A percentile compares a stretch with the other conserved stretches of the same genome.
phyloP scores from a whole-genome alignment of 2,113 vertebrate species.

The Pholis gunnellus region DNA sequence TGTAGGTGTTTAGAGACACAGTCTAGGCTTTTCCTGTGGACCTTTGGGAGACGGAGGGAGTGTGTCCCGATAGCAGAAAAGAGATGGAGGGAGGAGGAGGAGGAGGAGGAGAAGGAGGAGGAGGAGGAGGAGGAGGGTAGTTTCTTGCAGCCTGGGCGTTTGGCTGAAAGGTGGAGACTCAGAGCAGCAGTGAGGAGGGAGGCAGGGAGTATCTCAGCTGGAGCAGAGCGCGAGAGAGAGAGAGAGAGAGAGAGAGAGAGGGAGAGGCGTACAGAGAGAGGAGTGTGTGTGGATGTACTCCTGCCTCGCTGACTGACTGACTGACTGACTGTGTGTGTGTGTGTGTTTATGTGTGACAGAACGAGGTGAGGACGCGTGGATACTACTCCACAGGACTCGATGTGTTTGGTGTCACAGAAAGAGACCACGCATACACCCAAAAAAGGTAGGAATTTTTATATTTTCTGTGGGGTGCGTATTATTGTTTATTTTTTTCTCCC shows the following conservation, averaged over 20 bases:
- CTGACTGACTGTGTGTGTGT: constrained; percentile 44
- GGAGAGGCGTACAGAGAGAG: constrained; percentile 57
- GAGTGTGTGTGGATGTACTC: constrained; percentile 66
- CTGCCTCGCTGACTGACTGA: constrained; percentile 49
- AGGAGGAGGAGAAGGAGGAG: not conserved
- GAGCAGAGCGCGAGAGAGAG: constrained; percentile 59
- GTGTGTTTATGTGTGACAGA: constrained; percentile 54
- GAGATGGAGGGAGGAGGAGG: constrained; percentile 23
- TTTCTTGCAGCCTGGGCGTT: constrained; percentile 70
- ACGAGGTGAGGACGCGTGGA: constrained; percentile 58
- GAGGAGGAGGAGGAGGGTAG: constrained; percentile 28
- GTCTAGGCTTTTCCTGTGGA: constrained; percentile 69
- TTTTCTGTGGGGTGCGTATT: not conserved
- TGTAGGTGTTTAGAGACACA: constrained; percentile 60
- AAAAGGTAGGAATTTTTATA: constrained; percentile 38
- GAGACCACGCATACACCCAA: constrained; percentile 26
- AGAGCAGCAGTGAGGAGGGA: constrained; percentile 67
- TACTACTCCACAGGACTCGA: constrained; percentile 65
- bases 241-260: constrained; percentile 52
- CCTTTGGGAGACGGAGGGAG: constrained; percentile 51
- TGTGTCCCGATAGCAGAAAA: constrained; percentile 51
- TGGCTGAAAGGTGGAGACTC: constrained; percentile 81
- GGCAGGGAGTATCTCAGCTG: constrained; percentile 69
- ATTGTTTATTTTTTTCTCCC: not conserved
- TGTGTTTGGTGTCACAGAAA: constrained; percentile 47